These are phyloP conservation scores for Diplodus puntazzo DNA, from an alignment of 2,797 vertebrate species.

Conservation along the genomic window DNA sequence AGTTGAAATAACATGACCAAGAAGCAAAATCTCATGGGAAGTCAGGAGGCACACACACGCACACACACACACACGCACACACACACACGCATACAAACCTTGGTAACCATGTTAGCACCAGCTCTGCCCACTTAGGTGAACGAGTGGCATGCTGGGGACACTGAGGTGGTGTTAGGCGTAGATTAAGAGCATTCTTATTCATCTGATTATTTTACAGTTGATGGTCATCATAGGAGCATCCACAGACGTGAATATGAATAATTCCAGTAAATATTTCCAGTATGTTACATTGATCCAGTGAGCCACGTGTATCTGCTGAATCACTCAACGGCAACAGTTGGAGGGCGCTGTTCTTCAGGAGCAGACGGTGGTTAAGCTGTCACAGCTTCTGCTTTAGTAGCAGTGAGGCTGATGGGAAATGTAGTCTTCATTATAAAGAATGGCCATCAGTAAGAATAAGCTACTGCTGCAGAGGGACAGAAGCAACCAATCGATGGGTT, in stretches of 20 bases:
- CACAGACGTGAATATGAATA: slow-evolving; percentile 28
- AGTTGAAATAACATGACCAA: neutral
- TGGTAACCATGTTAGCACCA: slow-evolving; percentile 47
- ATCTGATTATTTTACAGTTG: slow-evolving; percentile 42
- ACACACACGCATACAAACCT: slow-evolving; percentile 31
- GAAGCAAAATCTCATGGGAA: slow-evolving; percentile 2
- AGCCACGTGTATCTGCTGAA: neutral
- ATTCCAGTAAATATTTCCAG: slow-evolving; percentile 54
- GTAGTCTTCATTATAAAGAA: slow-evolving; percentile 37
- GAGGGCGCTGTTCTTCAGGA: slow-evolving; percentile 15
- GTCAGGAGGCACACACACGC: slow-evolving; percentile 20
- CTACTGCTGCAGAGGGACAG: slow-evolving; percentile 21
- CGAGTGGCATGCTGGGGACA: slow-evolving; percentile 58
- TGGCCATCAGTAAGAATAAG: neutral
- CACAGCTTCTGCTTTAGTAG: slow-evolving; percentile 10
- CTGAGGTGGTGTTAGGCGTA: slow-evolving; percentile 26
- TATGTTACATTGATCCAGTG: slow-evolving; percentile 45
- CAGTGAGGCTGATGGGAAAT: slow-evolving; percentile 52
- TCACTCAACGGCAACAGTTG: neutral
- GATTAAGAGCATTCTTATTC: slow-evolving; percentile 34
- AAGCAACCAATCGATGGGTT: slow-evolving; percentile 2
- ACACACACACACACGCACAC: slow-evolving; percentile 4
- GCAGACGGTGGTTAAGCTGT: neutral
- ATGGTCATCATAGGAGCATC: slow-evolving; percentile 38
- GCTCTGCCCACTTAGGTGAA: slow-evolving; percentile 28